A percentile compares a stretch with the other conserved stretches of the same genome.
These are phyloP conservation scores for Sebastes variabilis DNA, from an alignment of 2,797 vertebrate genomes.

Conservation along the genomic window DNA sequence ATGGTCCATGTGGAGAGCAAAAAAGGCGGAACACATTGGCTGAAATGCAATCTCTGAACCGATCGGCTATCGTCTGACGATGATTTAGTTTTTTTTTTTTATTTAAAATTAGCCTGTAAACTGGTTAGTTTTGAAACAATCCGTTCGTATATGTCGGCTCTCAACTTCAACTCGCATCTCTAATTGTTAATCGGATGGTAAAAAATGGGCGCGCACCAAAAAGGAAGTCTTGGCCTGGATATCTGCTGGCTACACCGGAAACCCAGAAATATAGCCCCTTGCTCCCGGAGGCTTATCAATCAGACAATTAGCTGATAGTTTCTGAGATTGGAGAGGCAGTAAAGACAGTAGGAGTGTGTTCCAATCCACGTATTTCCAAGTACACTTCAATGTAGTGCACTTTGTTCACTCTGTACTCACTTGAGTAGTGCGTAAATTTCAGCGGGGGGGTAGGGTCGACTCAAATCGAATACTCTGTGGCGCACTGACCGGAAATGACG, in stretches of 20 bases:
- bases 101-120: not conserved
- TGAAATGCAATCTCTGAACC: not conserved
- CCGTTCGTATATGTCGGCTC: not conserved
- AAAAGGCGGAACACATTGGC: not conserved
- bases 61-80: not conserved
- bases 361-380: too few relatives aligned
- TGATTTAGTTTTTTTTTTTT: accelerated
- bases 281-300: too few relatives aligned
- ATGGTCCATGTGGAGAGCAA: not conserved
- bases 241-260: too few relatives aligned
- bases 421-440: too few relatives aligned
- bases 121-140: not conserved
- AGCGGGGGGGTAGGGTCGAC: too few relatives aligned
- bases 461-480: too few relatives aligned
- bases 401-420: too few relatives aligned
- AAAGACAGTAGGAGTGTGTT: not conserved
- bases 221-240: not conserved
- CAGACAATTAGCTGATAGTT: too few relatives aligned
- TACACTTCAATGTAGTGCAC: too few relatives aligned
- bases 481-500: too few relatives aligned
- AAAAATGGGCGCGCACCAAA: not conserved
- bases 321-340: not conserved
- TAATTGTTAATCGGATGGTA: not conserved
- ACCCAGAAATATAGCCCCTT: too few relatives aligned
- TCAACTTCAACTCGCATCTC: not conserved